These are phyloP conservation scores for Clanis bilineata DNA, from an alignment of 2,888 invertebrate genomes.

Conservation along the genomic window DNA sequence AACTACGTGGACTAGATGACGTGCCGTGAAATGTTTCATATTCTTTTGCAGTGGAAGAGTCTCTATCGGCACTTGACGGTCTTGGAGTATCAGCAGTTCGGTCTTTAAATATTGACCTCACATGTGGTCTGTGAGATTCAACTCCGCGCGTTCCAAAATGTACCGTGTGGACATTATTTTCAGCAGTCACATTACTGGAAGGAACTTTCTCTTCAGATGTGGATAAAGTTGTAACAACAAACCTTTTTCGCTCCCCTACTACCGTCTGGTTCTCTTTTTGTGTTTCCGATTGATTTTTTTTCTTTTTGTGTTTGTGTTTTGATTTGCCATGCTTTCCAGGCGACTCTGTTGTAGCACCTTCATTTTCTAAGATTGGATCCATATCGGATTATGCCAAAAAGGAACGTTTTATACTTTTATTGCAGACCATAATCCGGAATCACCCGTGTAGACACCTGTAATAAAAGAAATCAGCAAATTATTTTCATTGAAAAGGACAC, in stretches of 20 bases:
- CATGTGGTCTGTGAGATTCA: conserved; percentile 73
- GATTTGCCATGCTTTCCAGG: conserved; percentile 68
- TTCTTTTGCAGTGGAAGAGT: conserved; percentile 59
- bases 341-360: conserved; percentile 66
- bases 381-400: conserved; percentile 50
- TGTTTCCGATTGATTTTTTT: conserved; percentile 53
- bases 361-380: conserved; percentile 80
- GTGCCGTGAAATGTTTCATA: conserved; percentile 79
- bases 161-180: conserved; percentile 73
- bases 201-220: conserved; percentile 60
- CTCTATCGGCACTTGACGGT: conserved; percentile 70
- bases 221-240: conserved; percentile 72
- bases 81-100: conserved; percentile 59
- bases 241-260: conserved; percentile 70
- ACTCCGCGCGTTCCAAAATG: conserved; percentile 76
- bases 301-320: conserved; percentile 72
- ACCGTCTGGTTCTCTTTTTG: conserved; percentile 67
- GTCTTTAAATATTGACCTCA: conserved; percentile 73
- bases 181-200: conserved; percentile 50
- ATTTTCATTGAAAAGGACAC: conserved; percentile 20
- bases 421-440: conserved; percentile 60
- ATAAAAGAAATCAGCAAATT: conserved; percentile 37
- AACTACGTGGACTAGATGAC: conserved; percentile 75
- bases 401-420: conserved; percentile 49
- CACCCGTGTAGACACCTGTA: conserved; percentile 56